A percentile compares a stretch with the other conserved stretches of the same genome.
Evolutionary conservation across 2,113 vertebrate genomes (phyloP).

Genomic region (Acrocephalus arundinaceus): DNA sequence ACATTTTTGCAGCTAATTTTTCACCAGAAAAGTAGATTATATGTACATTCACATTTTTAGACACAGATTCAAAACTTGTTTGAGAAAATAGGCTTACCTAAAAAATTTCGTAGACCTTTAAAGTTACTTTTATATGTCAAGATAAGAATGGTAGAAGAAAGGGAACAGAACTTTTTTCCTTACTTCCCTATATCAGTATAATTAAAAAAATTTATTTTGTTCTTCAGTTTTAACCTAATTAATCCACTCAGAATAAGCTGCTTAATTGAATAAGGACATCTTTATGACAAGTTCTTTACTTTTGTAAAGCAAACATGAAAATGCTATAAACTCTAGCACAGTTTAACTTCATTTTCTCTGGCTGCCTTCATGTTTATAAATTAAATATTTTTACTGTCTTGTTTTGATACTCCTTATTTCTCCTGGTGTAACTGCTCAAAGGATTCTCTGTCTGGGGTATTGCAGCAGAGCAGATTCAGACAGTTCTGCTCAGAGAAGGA

Average conservation of each 20-base stretch:
- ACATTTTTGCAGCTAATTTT: neutral
- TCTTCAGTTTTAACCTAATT: neutral
- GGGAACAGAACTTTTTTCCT: neutral
- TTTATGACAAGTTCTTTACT: neutral
- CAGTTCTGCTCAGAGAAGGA: slow-evolving; percentile 77
- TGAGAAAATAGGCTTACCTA: neutral
- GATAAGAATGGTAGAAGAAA: neutral
- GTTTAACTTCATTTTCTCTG: slow-evolving; percentile 12
- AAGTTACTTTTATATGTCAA: neutral
- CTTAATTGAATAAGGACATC: neutral
- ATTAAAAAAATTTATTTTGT: neutral
- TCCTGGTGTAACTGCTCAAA: slow-evolving; percentile 68
- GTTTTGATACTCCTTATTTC: slow-evolving; percentile 57
- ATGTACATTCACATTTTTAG: neutral
- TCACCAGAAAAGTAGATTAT: neutral
- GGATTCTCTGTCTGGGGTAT: slow-evolving; percentile 60
- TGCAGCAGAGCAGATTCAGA: slow-evolving; percentile 71
- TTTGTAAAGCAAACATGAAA: slow-evolving; percentile 20
- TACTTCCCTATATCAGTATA: neutral
- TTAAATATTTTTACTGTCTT: slow-evolving; percentile 13
- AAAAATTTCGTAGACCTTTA: neutral
- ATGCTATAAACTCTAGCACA: neutral
- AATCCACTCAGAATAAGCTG: neutral
- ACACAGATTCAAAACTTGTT: neutral
- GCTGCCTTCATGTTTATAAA: slow-evolving; percentile 54